Percentiles rank a stretch among this genome's conserved stretches.
phyloP scores from a whole-genome alignment of 1,140 invertebrate species.

The Cyrtorhinus lividipennis region DNA sequence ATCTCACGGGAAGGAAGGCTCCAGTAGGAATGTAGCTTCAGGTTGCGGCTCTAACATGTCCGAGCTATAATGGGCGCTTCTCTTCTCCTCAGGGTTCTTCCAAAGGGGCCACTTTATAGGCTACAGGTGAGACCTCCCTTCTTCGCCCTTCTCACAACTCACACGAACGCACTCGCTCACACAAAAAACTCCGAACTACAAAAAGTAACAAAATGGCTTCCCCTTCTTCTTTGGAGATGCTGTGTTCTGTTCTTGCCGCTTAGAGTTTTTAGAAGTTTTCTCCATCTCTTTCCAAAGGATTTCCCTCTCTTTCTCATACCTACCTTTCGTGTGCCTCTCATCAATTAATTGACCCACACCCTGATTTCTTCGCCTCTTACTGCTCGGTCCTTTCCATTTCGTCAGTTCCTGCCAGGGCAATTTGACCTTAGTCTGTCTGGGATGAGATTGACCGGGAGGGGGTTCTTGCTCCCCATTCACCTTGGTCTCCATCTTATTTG shows the following conservation, averaged over 20 bases:
- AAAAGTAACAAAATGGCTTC: conserved; percentile 18
- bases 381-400: too few species aligned
- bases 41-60: conserved; percentile 6
- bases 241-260: too few species aligned
- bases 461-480: too few species aligned
- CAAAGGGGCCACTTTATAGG: conserved; percentile 8
- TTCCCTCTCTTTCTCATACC: neutral
- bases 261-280: too few species aligned
- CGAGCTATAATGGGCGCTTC: conserved; percentile 6
- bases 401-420: too few species aligned
- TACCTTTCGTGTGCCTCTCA: conserved; percentile 7
- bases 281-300: neutral
- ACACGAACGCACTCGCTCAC: conserved; percentile 1
- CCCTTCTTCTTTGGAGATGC: neutral
- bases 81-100: neutral
- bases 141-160: neutral
- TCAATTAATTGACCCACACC: neutral
- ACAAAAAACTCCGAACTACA: conserved; percentile 8
- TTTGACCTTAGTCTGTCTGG: too few species aligned
- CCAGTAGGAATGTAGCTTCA: neutral
- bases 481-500: too few species aligned
- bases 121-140: neutral
- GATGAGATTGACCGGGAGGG: too few species aligned
- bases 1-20: neutral
- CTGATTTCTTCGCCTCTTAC: neutral